Conservation (phyloP, 2,113 vertebrate genomes). For the Empidonax alnorum region DNA sequence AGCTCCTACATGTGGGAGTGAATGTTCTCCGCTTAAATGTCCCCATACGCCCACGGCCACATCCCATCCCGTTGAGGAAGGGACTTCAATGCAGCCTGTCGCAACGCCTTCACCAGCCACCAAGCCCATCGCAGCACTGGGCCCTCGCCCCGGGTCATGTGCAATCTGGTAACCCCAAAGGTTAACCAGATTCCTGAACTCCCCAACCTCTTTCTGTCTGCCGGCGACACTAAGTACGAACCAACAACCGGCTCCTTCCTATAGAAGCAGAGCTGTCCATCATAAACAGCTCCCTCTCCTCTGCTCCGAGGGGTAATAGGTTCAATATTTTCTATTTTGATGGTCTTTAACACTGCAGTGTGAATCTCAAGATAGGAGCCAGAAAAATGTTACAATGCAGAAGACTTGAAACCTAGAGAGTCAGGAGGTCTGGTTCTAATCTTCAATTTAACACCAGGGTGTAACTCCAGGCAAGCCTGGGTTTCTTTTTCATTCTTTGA, state of each 20-base stretch:
- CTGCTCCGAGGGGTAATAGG: neutral
- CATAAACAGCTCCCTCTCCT: neutral
- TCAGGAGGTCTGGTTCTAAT: conserved; percentile 63
- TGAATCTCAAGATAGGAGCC: conserved; percentile 43
- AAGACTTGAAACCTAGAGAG: conserved; percentile 63
- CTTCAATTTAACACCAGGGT: conserved; percentile 68
- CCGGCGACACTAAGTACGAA: fast-evolving
- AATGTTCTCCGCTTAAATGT: neutral
- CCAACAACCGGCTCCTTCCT: neutral
- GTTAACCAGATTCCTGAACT: neutral
- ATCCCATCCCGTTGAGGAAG: neutral
- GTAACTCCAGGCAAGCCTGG: conserved; percentile 64
- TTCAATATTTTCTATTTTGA: conserved; percentile 5
- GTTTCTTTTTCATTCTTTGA: conserved; percentile 69
- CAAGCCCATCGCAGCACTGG: neutral
- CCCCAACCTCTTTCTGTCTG: neutral
- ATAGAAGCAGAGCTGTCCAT: neutral
- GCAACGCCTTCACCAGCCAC: neutral
- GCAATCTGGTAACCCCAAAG: neutral
- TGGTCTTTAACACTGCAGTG: neutral
- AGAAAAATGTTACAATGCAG: conserved; percentile 19
- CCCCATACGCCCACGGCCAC: conserved; percentile 16
- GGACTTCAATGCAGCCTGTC: neutral
- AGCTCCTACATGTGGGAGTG: conserved; percentile 27
- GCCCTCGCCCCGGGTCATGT: fast-evolving